Evolutionary conservation across 2,888 invertebrate species (phyloP), one percentile per base, ranked within the genome.

Genomic region (Drosophila formosana): DNA sequence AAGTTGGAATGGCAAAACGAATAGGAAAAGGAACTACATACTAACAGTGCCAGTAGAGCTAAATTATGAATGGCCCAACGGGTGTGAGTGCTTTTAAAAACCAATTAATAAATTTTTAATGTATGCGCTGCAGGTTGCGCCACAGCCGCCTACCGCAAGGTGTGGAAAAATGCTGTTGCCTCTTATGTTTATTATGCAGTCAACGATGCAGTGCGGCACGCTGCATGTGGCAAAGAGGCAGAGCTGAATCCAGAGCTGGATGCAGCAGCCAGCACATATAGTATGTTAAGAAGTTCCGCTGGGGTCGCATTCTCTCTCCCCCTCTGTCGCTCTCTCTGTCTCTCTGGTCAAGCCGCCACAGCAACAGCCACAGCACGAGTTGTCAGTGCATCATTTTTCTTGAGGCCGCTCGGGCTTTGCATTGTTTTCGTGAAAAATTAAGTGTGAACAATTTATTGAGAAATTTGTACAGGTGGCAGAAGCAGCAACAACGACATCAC

Each of bases 371-470:
- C 78, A 86, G 85, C 85, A 89, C 89, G 89, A 89, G 88, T 86
- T 87, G 89, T 87, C 89, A 84, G 88, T 75, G 82, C 58, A 66
- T 84, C 89, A 86, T 86, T 86, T 89, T 86, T 86, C 88, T 87
- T 78, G 32, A 32, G 32, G 49, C 55, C 52, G 45, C 57, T 67
- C 57, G 55, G 64, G 62, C 63, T 70, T 83, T 72, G 64, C 80
- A 79, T 88, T 85, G 84, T 87, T 80, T 87, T 72, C 64, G 61
- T 85, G 85, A 89, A 82, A 86, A 84, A 86, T 87, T 61, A 84
- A 86, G 89, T 89, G 89, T 88, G 89, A 86, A 88, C 86, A 84
- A 86, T 82, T 89, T 86, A 86, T 89, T 89, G 85, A 82, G 82
- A 80, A 82, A 89, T 87, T 87, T 87, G 82, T 85, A 82, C 85